phyloP scores from a whole-genome alignment of 2,888 invertebrate species.

The Bedellia somnulentella region DNA sequence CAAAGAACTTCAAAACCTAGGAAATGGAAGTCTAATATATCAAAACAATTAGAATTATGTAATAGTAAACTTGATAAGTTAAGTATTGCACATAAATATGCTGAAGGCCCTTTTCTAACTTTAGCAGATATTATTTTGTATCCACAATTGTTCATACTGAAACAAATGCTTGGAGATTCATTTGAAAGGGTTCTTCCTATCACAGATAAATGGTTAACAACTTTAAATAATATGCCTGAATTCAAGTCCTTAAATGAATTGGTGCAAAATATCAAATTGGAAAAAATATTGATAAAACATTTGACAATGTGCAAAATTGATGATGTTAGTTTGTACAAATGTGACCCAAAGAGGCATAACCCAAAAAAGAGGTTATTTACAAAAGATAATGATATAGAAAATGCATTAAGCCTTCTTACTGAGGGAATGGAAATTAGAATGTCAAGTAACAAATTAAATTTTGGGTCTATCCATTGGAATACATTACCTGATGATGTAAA shows the following conservation, averaged over 20 bases:
- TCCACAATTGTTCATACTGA: constrained; percentile 67
- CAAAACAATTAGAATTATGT: constrained; percentile 33
- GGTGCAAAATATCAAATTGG: constrained; percentile 13
- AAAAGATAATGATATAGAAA: constrained; percentile 73
- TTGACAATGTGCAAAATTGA: constrained; percentile 46
- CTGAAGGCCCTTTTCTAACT: constrained; percentile 81
- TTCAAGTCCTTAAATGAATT: constrained; percentile 15
- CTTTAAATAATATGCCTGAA: constrained; percentile 20
- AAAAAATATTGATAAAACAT: constrained; percentile 14
- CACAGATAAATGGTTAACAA: constrained; percentile 65
- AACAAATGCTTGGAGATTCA: constrained; percentile 36
- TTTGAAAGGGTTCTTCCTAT: constrained; percentile 58
- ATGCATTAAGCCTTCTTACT: constrained; percentile 46
- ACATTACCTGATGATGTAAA: constrained; percentile 72
- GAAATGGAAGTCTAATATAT: constrained; percentile 49
- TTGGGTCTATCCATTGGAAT: constrained; percentile 64
- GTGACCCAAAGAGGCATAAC: constrained; percentile 76
- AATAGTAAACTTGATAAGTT: constrained; percentile 51
- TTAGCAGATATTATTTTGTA: constrained; percentile 82
- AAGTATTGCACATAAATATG: constrained; percentile 69
- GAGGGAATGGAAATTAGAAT: constrained; percentile 42
- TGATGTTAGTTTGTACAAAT: constrained; percentile 73
- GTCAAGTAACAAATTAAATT: constrained; percentile 19
- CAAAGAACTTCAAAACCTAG: constrained; percentile 34
- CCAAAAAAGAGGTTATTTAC: constrained; percentile 74